Conservation (phyloP, 2,797 vertebrate genomes). For the Lagodon rhomboides region DNA sequence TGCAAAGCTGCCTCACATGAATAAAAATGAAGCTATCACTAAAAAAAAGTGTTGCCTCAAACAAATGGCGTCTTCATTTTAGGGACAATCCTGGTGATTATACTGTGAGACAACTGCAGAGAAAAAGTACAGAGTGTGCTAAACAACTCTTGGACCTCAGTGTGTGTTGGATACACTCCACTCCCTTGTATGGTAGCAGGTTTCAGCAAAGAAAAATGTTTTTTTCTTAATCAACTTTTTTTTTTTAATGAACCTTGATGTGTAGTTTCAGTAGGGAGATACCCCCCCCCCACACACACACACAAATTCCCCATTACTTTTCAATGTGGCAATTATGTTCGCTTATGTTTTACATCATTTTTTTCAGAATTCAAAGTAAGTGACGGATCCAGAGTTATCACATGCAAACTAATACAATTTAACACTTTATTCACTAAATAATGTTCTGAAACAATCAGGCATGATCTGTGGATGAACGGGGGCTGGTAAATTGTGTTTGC, state of each 20-base stretch:
- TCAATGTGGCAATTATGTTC: not conserved
- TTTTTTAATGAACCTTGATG: not conserved
- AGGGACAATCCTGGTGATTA: not conserved
- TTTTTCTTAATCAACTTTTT: conserved; percentile 8
- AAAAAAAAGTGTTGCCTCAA: not conserved
- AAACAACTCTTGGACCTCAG: not conserved
- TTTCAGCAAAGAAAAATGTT: not conserved
- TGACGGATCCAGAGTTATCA: not conserved
- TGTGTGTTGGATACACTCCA: not conserved
- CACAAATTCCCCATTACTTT: not conserved
- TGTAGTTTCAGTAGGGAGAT: not conserved
- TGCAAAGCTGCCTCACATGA: not conserved
- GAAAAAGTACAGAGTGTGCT: not conserved
- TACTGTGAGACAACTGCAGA: not conserved
- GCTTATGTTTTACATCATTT: not conserved
- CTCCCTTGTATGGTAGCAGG: not conserved
- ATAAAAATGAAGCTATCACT: not conserved
- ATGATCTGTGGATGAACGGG: conserved; percentile 17
- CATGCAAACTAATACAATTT: not conserved
- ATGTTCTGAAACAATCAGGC: conserved; percentile 13
- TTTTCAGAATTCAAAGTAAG: not conserved
- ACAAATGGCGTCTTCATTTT: not conserved
- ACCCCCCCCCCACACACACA: not conserved
- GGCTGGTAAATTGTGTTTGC: conserved; percentile 15
- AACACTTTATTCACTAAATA: not conserved